Evolutionary conservation across 1,140 invertebrate species (phyloP), one percentile per base, ranked within the genome.

Genomic region (Achatina immaculata): DNA sequence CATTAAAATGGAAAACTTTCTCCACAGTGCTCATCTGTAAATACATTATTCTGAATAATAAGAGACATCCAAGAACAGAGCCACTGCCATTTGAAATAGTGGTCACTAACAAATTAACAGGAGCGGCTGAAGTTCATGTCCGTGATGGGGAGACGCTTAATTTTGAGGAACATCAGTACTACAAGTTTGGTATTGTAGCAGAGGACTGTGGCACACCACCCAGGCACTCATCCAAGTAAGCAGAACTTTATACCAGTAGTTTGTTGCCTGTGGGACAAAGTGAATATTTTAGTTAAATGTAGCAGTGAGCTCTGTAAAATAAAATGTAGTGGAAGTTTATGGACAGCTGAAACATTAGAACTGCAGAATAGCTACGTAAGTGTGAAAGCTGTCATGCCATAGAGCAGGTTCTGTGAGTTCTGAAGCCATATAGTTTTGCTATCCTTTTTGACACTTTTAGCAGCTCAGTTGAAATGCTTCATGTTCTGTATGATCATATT

Each of bases 101-200:
- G 51, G 79, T 95, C 78, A 92, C 92, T 71, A 90, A 93, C 83
- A 90, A 92, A 79, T 89, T 90, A 68, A 91, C 90, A n/a, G 93
- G 93, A 31, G 92, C 93, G 84, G 94, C 93, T 14, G 82, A 85
- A 28, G 85, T 91, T 9, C 90, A 94, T 90, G 92, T 99, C 58
- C 82, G 83, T n/a, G 84, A 87, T 48, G 94, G 95, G 48, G 94
- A 94, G 81, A 94, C 94, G 51, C 93, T 99, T 55, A 97, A 98
- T 92, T 98, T 96, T 91, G 97, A 98, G 91, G 98, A 98, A 90
- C 92, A 96, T 66, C 95, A 96, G 82, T 96, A 96, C 89, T 99
- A 98, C 93, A 97, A 97, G 92, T 98, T 99, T 90, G 96, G 97
- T 91, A 96, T 98, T 89, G 95, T 96, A 43, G 97, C 97, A 34